Base-by-base conservation (phyloP, 2,888 invertebrate genomes). In the Quadroppia sp. region DNA sequence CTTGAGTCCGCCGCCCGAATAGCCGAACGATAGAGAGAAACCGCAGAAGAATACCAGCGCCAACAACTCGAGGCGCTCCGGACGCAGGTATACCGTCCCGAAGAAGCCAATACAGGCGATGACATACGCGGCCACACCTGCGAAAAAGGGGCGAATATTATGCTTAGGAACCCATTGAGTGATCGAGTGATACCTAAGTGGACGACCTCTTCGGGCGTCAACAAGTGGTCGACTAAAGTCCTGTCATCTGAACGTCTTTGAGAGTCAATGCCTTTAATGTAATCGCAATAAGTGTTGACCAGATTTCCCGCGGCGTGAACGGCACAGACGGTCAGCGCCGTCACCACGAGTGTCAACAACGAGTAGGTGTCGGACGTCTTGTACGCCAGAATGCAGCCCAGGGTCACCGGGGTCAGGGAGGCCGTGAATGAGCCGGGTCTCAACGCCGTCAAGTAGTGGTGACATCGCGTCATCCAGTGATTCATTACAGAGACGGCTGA, bases 261-360 rank as follows among this genome's bases (percentile, higher is more conserved):
- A 81, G 90, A 91, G 82, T 97, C 96, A 74, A 96, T 94, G 67
- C 92, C 96, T 75, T 92, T 92, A 42, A 92, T 88, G 81, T 91
- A 97, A 83, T 97, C 96, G 82, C 90, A 96, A 82, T 95, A 96
- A 0, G 96, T 96, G 83, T 96, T 96, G 30, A 97, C 95, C 53
- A 96, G 89, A 83, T 97, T 97, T 72, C 95, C 96, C 76, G 96
- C 96, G 76, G 94, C 94, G 82, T 97, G 96, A 2, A 96, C 96
- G 0, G 91, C 91, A 75, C 94, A 86, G 28, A 94, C 90, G 2
- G 94, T 94, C 79, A 92, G 88, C 71, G 92, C 85, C 2, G 94
- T 94, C 17, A 93, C 85, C 61, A 94, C 80, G 78, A 94, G 87
- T 0, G 90, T 88, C 76, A 90, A 83, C 85, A 90, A 88, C 81